Evolutionary conservation across 2,888 invertebrate species (phyloP).

Genomic region (Calliphora vomitoria): DNA sequence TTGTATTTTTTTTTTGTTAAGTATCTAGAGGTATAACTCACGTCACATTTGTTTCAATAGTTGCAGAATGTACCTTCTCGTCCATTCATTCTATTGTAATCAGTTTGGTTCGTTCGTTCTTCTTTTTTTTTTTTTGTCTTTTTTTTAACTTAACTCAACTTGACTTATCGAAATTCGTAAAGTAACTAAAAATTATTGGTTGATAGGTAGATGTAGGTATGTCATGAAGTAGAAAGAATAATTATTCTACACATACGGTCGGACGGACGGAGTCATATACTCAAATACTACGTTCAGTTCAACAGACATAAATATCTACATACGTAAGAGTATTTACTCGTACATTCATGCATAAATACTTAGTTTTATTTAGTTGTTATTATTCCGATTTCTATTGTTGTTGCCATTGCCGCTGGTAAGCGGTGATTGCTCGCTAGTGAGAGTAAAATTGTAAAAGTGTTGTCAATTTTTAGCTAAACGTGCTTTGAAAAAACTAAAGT

Average conservation of each 20-base stretch:
- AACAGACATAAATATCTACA: background rate
- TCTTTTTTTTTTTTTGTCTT: slow-evolving; percentile 17
- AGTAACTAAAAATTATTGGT: slow-evolving; percentile 80
- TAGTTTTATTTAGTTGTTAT: slow-evolving; percentile 45
- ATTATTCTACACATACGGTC: slow-evolving; percentile 50
- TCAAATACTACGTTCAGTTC: slow-evolving; percentile 19
- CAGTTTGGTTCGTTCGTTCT: slow-evolving; percentile 1
- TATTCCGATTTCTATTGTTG: slow-evolving; percentile 41
- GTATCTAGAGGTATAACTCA: slow-evolving; percentile 55
- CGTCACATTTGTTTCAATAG: slow-evolving; percentile 61
- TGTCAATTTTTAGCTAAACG: slow-evolving; percentile 37
- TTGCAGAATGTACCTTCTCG: slow-evolving; percentile 48
- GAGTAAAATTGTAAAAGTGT: slow-evolving; percentile 51
- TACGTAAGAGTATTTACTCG: slow-evolving; percentile 34
- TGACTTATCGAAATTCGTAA: slow-evolving; percentile 81
- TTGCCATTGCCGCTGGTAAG: slow-evolving; percentile 25
- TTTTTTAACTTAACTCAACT: slow-evolving; percentile 67
- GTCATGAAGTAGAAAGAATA: slow-evolving; percentile 63
- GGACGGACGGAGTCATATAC: slow-evolving; percentile 51
- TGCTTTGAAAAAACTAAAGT: background rate
- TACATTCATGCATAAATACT: slow-evolving; percentile 47
- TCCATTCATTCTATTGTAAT: slow-evolving; percentile 54
- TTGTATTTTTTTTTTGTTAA: slow-evolving; percentile 1
- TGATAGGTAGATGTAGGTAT: slow-evolving; percentile 33
- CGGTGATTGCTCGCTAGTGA: slow-evolving; percentile 37